Evolutionary conservation across 2,113 vertebrate genomes (phyloP), one percentile per base, ranked within the genome.

Genomic region (Periophthalmodon schlosseri): DNA sequence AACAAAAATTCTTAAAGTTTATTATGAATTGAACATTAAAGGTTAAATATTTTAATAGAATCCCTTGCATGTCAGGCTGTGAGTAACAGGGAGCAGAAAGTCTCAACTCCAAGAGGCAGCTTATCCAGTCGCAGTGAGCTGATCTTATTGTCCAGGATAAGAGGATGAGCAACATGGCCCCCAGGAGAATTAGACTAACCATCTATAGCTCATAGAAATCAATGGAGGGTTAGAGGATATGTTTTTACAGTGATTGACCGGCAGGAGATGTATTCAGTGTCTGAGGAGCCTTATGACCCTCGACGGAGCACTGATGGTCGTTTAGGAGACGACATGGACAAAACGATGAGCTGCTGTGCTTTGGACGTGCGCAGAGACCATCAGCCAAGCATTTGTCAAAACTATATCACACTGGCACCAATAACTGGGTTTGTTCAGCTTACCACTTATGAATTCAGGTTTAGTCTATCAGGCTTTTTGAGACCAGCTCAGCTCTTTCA

Each of bases 101-200:
- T 87, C 86, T 77, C 76, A 70, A 66, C 85, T 83, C 81, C 70
- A 58, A 78, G 75, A 64, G 61, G 75, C 74, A 88, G 88, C 89
- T 91, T 88, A 89, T 75, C 77, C 81, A 81, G 87, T 88, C 87
- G 85, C 86, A 85, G 77, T 77, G 79, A 86, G 85, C 84, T 85
- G 84, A 90, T 89, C 86, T 84, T 84, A 89, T 90, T 90, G 89
- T 88, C 86, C 88, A 68, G 86, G 88, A 88, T 91, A 88, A 89
- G 82, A 89, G 86, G 88, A 88, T 84, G 84, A 86, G 83, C 76
- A 39, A 65, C 77, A 65, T 28, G 33, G 82, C 68, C 71, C 87
- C 86, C 81, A 76, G 74, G 85, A 81, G 86, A 90, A 79, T 88
- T 84, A 87, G 24, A 77, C 86, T 78, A 85, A 81, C 82, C 71